Evolutionary conservation across 1,140 invertebrate species (phyloP), one percentile per base, ranked within the genome.

Genomic region (Venustaconcha ellipsiformis): DNA sequence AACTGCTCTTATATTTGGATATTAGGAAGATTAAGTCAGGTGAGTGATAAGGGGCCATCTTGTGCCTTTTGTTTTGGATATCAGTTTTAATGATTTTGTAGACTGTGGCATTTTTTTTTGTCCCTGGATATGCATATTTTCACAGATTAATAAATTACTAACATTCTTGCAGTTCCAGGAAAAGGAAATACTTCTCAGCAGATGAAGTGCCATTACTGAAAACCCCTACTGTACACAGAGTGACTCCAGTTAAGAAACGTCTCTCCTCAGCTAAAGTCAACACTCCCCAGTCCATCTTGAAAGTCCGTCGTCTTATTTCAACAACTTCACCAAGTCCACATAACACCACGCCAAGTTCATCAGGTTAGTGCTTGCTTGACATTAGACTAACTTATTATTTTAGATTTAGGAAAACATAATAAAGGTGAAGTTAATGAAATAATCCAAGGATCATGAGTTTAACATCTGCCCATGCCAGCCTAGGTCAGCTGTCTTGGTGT

Each of bases 241-340:
- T 84, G 65, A 81, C 81, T 20, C 80, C 85, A 8, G 57, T 70
- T 3, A 74, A 70, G 37, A 72, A 57, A n/a, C 63, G 63, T 13
- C 74, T 57, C 37, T 83, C 67, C 57, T 66, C 63, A 90, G 93
- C 72, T 1, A 66, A 62, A 37, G 71, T 72, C n/a, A 68, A 74
- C 57, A 86, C 84, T 17, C 84, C 86, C 14, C 84, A 87, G 78
- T 86, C 84, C n/a, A 87, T 87, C 37, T 71, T 86, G 26, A 87
- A 87, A 77, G 83, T 86, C 59, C 68, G 74, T 12, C 70, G 76
- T 67, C 65, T 80, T 37, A 78, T 83, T 0, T 67, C 76, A 5
- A 78, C 70, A 57, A 76, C 67, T 18, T 72, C 74, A 5, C 68
- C 69, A 14, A 71, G 69, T 67, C 69, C 68, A 37, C 68, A 72